Percentiles rank a stretch among this genome's conserved stretches.
These are phyloP conservation scores for Oceanodroma tethys DNA, from an alignment of 2,113 vertebrate genomes.

Conservation along the genomic window DNA sequence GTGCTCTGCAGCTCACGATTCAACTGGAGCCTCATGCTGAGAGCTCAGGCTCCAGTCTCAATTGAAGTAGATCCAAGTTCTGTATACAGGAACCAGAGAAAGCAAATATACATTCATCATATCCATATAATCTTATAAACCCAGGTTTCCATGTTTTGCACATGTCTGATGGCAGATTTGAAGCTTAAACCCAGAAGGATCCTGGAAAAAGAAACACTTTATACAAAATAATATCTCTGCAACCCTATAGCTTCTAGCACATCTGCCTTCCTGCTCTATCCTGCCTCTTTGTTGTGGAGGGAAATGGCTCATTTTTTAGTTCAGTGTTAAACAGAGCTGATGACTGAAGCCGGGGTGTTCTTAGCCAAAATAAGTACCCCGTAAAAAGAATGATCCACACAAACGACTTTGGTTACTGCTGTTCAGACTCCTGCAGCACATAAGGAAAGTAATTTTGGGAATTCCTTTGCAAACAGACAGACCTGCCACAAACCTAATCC, in stretches of 20 bases:
- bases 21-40: background rate
- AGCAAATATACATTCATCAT: background rate
- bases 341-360: background rate
- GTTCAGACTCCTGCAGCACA: background rate
- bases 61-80: background rate
- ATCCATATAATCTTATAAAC: background rate
- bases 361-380: background rate
- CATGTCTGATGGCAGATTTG: background rate
- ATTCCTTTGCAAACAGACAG: background rate
- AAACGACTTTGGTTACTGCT: background rate
- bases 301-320: background rate
- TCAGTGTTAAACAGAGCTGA: background rate
- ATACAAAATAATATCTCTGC: background rate
- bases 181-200: background rate
- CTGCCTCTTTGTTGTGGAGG: background rate
- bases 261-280: background rate
- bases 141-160: background rate
- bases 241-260: background rate
- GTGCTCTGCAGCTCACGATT: background rate
- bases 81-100: background rate
- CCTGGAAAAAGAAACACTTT: background rate
- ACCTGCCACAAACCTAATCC: background rate
- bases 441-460: background rate
- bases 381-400: background rate
- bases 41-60: background rate